Base-by-base conservation (phyloP, 2,888 invertebrate species). In the Sympetrum striolatum region DNA sequence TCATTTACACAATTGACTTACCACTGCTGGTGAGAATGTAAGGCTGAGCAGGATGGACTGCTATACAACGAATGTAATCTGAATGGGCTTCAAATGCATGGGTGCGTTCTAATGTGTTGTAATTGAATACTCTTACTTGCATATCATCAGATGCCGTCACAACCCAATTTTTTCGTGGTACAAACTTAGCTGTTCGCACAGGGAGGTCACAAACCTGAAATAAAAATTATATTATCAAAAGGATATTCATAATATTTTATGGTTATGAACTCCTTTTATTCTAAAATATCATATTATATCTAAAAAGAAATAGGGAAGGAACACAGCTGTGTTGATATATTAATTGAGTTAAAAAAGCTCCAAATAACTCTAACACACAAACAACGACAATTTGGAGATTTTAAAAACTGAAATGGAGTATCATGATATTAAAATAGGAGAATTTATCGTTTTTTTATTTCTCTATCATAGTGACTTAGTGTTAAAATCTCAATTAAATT, bases 71-170 rank as follows among this genome's bases (percentile, higher is more conserved):
- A 39, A 99, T 97, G 94, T 99, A 99, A 94, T 99, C 99, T 1
- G 99, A 98, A 94, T 99, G 99, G 0, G 99, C 99, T 94, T 99
- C 99, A 94, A 98, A 99, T 6, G 98, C 96, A 93, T 99, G 98
- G 6, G 98, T 97, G 92, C 98, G 95, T 93, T 99, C 99, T 92
- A 99, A 94, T 0, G 99, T 99, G 94, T 99, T 99, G 94, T 99
- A 99, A 94, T 99, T 99, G 94, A 98, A 99, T 53, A 99, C 97
- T 91, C 99, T 96, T 44, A 99, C 97, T 93, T 97, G 97, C 97
- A 98, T 98, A 93, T 98, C 98, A 95, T 98, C 99, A 0, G 99
- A 99, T 31, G 99, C 99, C 2, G 99, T 98, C 90, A 99, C 96
- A 90, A 99, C 97, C 99, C 99, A 99, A 94, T 99, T 99, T 94